Evolutionary conservation across 2,888 invertebrate species (phyloP).

Genomic region (Archaeoteleia sp.): DNA sequence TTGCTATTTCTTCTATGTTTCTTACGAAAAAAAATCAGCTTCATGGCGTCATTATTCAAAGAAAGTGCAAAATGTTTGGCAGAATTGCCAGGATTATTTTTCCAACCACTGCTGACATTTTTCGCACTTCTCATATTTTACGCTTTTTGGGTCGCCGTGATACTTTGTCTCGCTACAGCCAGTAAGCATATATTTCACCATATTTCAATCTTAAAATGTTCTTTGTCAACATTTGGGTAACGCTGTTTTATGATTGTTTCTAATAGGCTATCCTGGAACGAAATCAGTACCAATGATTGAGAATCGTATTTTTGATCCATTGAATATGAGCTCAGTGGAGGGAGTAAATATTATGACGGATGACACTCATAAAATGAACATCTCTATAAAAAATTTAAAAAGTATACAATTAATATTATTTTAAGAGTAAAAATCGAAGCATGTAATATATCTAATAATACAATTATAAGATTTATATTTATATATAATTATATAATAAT

Average conservation of each 20-base stretch:
- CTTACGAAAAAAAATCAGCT: slow-evolving; percentile 87
- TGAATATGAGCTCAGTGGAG: slow-evolving; percentile 60
- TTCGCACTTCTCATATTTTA: slow-evolving; percentile 86
- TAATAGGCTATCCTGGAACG: slow-evolving; percentile 72
- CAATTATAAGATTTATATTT: background rate
- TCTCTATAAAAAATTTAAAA: slow-evolving; percentile 65
- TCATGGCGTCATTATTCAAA: slow-evolving; percentile 89
- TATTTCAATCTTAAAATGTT: slow-evolving; percentile 6
- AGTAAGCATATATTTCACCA: slow-evolving; percentile 78
- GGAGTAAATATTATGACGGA: slow-evolving; percentile 56
- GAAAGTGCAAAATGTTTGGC: slow-evolving; percentile 93
- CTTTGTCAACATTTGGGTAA: slow-evolving; percentile 1
- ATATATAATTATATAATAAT: slow-evolving; percentile 1
- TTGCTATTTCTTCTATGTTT: slow-evolving; percentile 84
- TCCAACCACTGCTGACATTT: slow-evolving; percentile 91
- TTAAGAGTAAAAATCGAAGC: too few relatives aligned
- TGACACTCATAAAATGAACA: slow-evolving; percentile 56
- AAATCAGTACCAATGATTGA: slow-evolving; percentile 68
- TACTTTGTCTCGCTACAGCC: slow-evolving; percentile 90
- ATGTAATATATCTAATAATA: too few relatives aligned
- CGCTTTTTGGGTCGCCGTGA: slow-evolving; percentile 89
- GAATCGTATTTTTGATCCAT: slow-evolving; percentile 61
- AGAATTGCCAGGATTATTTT: slow-evolving; percentile 87
- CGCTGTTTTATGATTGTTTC: slow-evolving; percentile 18
- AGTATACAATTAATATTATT: slow-evolving; percentile 57